These are phyloP conservation scores for Drosophila ironensis DNA, from an alignment of 1,140 invertebrate species.

Conservation along the genomic window DNA sequence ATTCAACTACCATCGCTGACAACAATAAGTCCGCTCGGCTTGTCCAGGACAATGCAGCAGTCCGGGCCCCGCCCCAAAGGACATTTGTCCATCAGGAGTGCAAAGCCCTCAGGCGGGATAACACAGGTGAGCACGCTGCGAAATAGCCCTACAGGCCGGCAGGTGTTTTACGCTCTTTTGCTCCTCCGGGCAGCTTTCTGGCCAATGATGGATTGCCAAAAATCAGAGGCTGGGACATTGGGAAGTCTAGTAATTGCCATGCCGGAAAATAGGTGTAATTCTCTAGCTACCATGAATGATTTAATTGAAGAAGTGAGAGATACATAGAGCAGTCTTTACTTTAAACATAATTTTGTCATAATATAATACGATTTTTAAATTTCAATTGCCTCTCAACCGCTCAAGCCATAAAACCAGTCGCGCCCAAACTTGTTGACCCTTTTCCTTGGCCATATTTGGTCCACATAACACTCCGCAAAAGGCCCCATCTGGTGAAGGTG, in stretches of 20 bases:
- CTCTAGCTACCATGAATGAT: no score
- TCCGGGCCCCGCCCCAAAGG: conserved; percentile 1
- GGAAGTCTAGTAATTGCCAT: no score
- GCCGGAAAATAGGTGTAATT: no score
- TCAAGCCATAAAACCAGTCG: neutral
- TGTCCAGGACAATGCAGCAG: neutral
- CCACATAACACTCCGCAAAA: conserved; percentile 7
- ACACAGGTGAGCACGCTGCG: conserved; percentile 9
- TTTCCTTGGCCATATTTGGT: neutral
- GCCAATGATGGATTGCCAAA: no score
- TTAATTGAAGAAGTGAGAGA: no score
- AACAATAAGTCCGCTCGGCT: conserved; percentile 33
- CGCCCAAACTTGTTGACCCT: neutral
- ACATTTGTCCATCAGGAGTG: conserved; percentile 27
- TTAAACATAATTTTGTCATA: no score
- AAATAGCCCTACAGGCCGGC: neutral
- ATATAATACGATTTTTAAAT: no score
- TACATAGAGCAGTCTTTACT: no score
- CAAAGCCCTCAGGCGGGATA: neutral
- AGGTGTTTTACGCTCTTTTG: conserved; percentile 21
- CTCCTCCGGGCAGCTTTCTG: no score
- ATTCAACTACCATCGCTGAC: conserved; percentile 24
- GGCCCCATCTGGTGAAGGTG: conserved; percentile 24
- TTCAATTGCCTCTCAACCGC: no score
- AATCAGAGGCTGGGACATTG: no score